phyloP scores from a whole-genome alignment of 2,113 vertebrate genomes.

The Hemiprocne comata region DNA sequence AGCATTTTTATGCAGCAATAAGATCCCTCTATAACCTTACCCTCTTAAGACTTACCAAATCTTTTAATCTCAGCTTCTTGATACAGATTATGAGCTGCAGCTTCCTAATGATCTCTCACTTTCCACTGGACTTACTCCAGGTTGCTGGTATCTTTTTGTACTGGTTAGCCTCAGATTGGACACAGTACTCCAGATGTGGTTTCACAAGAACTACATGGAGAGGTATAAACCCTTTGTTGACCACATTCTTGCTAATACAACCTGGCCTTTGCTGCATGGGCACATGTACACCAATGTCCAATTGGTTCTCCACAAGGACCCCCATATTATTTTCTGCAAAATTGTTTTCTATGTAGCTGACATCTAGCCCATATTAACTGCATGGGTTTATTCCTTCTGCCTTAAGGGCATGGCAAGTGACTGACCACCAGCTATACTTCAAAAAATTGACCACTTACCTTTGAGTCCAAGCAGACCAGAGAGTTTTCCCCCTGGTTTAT shows the following conservation, averaged over 20 bases:
- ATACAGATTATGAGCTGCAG: background rate
- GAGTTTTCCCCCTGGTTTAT: background rate
- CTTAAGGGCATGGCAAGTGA: background rate
- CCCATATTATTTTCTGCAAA: background rate
- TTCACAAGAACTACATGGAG: background rate
- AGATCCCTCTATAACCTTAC: background rate
- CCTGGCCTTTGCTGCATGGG: background rate
- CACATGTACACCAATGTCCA: background rate
- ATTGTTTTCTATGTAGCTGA: background rate
- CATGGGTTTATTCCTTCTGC: background rate
- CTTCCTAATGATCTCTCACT: background rate
- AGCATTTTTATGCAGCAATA: background rate
- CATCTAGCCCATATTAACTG: background rate
- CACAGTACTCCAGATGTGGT: background rate
- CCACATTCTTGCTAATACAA: background rate
- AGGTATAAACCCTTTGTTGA: background rate
- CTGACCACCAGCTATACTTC: background rate
- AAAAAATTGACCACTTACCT: background rate
- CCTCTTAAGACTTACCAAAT: background rate
- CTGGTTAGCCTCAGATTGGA: background rate
- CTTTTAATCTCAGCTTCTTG: background rate
- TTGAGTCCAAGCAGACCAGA: background rate
- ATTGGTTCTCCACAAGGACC: rapidly evolving
- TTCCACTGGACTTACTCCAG: background rate
- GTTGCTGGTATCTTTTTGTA: background rate